Conservation (phyloP, 2,888 invertebrate genomes). For the Pristionchus arcanus region DNA sequence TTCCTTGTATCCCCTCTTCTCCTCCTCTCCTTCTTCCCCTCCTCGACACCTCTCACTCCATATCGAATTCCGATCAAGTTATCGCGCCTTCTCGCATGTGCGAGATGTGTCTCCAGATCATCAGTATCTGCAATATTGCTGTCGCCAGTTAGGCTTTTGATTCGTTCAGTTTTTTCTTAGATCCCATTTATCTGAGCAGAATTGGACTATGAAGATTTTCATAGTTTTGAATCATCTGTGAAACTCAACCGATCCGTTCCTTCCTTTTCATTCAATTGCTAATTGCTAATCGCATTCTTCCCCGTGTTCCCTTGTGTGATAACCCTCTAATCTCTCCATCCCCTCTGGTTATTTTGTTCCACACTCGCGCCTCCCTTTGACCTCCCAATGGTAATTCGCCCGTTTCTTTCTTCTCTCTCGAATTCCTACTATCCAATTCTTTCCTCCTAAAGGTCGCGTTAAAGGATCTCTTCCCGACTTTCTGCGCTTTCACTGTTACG, state of each 20-base stretch:
- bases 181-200: too few species aligned
- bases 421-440: conserved; percentile 23
- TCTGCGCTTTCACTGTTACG: conserved; percentile 22
- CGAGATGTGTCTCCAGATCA: not conserved
- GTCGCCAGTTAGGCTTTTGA: too few species aligned
- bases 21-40: not conserved
- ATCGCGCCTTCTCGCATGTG: not conserved
- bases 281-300: not conserved
- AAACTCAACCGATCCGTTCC: not conserved
- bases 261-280: too few species aligned
- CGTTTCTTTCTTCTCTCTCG: conserved; percentile 19
- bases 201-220: too few species aligned
- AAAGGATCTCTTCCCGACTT: conserved; percentile 29
- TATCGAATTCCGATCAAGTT: conserved; percentile 31
- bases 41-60: not conserved
- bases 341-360: conserved; percentile 48
- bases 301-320: not conserved
- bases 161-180: too few species aligned
- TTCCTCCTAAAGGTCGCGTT: conserved; percentile 36
- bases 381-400: conserved; percentile 47
- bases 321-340: not conserved
- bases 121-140: not conserved
- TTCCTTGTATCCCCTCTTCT: conserved; percentile 8
- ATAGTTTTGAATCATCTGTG: not conserved
- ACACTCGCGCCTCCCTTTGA: not conserved